These are phyloP conservation scores for Ptychochromis oligacanthus DNA, from an alignment of 2,113 vertebrate genomes.

Conservation along the genomic window DNA sequence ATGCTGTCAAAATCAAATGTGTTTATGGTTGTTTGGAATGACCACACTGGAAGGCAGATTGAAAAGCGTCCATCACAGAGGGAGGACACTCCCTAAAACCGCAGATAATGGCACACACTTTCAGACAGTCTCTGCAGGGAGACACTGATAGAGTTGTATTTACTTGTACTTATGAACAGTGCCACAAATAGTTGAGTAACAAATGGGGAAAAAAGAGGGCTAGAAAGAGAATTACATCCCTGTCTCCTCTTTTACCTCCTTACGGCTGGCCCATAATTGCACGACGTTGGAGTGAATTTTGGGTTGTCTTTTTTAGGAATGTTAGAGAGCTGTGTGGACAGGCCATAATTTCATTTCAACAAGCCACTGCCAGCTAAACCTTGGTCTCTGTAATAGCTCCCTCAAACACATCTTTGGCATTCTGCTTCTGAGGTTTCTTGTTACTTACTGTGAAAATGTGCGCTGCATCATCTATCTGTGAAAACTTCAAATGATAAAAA, in stretches of 20 bases:
- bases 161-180: not conserved
- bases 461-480: not conserved
- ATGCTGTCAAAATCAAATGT: not conserved
- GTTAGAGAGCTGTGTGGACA: not conserved
- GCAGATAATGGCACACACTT: not conserved
- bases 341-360: not conserved
- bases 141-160: not conserved
- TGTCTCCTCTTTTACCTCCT: not conserved
- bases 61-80: not conserved
- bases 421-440: not conserved
- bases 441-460: not conserved
- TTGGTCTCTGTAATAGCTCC: not conserved
- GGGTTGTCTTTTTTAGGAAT: constrained; percentile 2
- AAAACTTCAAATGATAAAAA: not conserved
- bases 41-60: not conserved
- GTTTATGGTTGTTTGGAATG: not conserved
- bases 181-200: not conserved
- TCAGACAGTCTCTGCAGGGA: not conserved
- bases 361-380: not conserved
- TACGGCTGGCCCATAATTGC: not conserved
- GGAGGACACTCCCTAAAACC: not conserved
- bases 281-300: not conserved
- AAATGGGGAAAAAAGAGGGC: not conserved
- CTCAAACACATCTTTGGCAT: not conserved
- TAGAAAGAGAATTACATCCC: not conserved